phyloP scores from a whole-genome alignment of 2,888 invertebrate species.

The Diloba caeruleocephala region DNA sequence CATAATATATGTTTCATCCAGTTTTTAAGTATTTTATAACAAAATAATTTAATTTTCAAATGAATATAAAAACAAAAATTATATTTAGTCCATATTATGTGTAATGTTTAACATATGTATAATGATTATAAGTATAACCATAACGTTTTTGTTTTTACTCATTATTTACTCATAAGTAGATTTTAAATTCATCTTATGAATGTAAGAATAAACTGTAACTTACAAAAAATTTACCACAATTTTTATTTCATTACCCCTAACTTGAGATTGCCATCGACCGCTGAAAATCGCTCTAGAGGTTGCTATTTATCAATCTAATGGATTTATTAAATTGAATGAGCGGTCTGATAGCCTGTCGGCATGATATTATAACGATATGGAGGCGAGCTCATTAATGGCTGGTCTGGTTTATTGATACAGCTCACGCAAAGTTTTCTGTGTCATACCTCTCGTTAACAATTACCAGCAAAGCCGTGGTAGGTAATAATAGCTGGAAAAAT shows the following conservation, averaged over 20 bases:
- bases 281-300: constrained; percentile 7
- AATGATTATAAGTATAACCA: no score
- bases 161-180: no score
- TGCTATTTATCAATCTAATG: constrained; percentile 43
- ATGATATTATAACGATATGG: constrained; percentile 41
- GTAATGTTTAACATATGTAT: no score
- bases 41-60: no score
- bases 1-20: no score
- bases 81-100: no score
- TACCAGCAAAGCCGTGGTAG: neutral
- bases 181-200: neutral
- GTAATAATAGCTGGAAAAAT: constrained; percentile 19
- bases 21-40: no score
- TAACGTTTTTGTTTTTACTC: no score
- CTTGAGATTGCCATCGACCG: constrained; percentile 3
- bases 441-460: constrained; percentile 45
- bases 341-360: constrained; percentile 44
- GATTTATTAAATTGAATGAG: constrained; percentile 43
- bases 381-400: constrained; percentile 25
- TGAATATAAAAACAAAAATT: no score
- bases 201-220: constrained; percentile 2
- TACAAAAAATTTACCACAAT: constrained; percentile 1
- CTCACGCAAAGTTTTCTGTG: constrained; percentile 49
- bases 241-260: constrained; percentile 1
- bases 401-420: constrained; percentile 37